Evolutionary conservation across 2,113 vertebrate species (phyloP), one percentile per base, ranked within the genome.

Genomic region (Monarcha castaneiventris): DNA sequence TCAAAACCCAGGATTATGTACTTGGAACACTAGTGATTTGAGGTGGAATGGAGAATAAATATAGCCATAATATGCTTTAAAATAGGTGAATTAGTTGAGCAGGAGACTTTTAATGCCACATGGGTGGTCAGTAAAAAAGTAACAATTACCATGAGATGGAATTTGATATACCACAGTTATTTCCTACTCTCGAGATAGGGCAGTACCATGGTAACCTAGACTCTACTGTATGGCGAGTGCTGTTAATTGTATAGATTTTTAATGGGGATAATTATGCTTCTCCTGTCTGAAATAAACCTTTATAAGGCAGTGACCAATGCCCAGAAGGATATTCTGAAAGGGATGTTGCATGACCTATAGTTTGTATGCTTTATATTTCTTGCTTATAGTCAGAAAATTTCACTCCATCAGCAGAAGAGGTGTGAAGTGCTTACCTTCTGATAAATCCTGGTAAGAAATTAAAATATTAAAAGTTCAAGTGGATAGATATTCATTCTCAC

Each of bases 161-260:
- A 95, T 94, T 66, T 82, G 62, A 93, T 95, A 87, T 69, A 76
- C 67, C 80, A 75, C 83, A 81, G 87, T 84, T 94, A 96, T 87
- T 95, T 95, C 71, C 81, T 76, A 73, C 80, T 93, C 77, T 73
- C 62, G 62, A 62, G 62, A 93, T 67, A 93, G 37, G 82, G 61
- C 84, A 96, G 79, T 96, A 54, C 95, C 93, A 96, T 94, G 93
- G 94, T 93, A 96, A 97, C 93, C 87, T 69, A 49, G 84, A 66
- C 37, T 84, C 37, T 62, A 79, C 69, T 82, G 67, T 43, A 29
- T 96, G 81, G 87, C 66, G 95, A 92, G 44, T 94, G 49, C 58
- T 94, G 69, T 74, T 96, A 95, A 95, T 93, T 87, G 69, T 85
- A 93, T 54, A 89, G 84, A 30, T 75, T 93, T 84, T 84, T 91